Evolutionary conservation across 2,888 invertebrate genomes (phyloP).

Genomic region (Pelosia muscerda): DNA sequence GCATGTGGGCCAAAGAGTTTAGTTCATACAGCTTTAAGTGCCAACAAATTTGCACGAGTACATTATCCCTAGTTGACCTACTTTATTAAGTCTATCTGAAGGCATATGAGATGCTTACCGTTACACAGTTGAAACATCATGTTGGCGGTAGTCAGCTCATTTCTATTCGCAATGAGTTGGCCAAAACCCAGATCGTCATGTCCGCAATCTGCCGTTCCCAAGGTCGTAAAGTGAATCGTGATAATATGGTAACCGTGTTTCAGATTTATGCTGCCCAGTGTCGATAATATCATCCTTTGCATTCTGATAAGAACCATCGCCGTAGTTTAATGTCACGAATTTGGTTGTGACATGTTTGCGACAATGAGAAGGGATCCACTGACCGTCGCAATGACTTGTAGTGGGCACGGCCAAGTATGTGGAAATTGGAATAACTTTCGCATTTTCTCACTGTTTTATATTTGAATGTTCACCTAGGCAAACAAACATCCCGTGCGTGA

Average conservation of each 20-base stretch:
- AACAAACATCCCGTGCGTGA: conserved; percentile 24
- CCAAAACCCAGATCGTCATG: conserved; percentile 57
- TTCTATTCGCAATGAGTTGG: conserved; percentile 64
- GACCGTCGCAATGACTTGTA: conserved; percentile 47
- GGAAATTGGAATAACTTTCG: conserved; percentile 53
- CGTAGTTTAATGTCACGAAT: conserved; percentile 60
- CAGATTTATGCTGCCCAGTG: conserved; percentile 65
- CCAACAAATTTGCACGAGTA: conserved; percentile 24
- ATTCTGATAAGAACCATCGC: conserved; percentile 64
- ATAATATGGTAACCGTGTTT: conserved; percentile 71
- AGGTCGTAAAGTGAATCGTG: conserved; percentile 69
- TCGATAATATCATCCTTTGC: conserved; percentile 72
- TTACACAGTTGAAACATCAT: conserved; percentile 37
- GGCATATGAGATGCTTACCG: conserved; percentile 37
- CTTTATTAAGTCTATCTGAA: conserved; percentile 20
- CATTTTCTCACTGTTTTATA: conserved; percentile 39
- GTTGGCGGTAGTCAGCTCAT: conserved; percentile 48
- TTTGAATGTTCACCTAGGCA: conserved; percentile 34
- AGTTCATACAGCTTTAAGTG: conserved; percentile 1
- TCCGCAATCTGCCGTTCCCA: conserved; percentile 67
- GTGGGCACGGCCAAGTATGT: conserved; percentile 46
- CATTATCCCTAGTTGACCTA: conserved; percentile 18
- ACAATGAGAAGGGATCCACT: conserved; percentile 55
- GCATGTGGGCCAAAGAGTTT: no score
- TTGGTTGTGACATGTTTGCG: conserved; percentile 62